Evolutionary conservation across 1,140 invertebrate species (phyloP).

Genomic region (Elysia chlorotica): DNA sequence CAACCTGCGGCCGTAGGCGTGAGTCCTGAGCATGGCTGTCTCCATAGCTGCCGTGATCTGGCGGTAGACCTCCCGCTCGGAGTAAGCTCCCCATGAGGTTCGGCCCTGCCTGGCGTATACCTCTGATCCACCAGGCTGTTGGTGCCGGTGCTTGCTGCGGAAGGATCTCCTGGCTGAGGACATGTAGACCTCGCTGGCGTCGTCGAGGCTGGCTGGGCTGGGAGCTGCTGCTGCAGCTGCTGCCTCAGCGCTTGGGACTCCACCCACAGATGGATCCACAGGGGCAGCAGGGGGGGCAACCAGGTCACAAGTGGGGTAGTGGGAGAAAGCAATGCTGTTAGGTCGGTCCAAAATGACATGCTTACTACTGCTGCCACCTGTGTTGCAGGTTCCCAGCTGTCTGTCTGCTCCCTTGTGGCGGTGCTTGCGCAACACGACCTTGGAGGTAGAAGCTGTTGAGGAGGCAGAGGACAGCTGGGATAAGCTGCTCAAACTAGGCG

Average conservation of each 20-base stretch:
- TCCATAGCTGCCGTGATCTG: conserved; percentile 57
- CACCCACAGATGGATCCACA: no score
- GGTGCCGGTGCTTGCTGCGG: conserved; percentile 37
- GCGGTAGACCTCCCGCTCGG: conserved; percentile 50
- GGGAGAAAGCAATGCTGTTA: conserved; percentile 60
- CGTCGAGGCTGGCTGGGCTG: conserved; percentile 35
- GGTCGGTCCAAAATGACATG: conserved; percentile 55
- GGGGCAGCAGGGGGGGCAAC: conserved; percentile 38
- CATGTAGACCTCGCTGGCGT: conserved; percentile 45
- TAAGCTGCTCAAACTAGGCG: conserved; percentile 21
- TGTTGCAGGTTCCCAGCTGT: conserved; percentile 47
- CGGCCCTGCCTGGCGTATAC: conserved; percentile 26
- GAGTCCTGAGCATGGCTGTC: conserved; percentile 52
- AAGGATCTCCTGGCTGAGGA: conserved; percentile 24
- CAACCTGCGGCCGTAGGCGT: conserved; percentile 27
- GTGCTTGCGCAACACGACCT: conserved; percentile 7
- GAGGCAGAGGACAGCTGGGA: conserved; percentile 2
- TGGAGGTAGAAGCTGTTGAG: conserved; percentile 14
- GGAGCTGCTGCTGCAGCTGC: neutral
- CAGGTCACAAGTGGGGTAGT: conserved; percentile 56
- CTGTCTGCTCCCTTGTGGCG: conserved; percentile 45
- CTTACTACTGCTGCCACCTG: no score
- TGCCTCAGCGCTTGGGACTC: conserved; percentile 16
- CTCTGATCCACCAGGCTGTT: conserved; percentile 42
- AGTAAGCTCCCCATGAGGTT: conserved; percentile 40